These are phyloP conservation scores for Labroides dimidiatus DNA, from an alignment of 2,797 vertebrate genomes.

Conservation along the genomic window DNA sequence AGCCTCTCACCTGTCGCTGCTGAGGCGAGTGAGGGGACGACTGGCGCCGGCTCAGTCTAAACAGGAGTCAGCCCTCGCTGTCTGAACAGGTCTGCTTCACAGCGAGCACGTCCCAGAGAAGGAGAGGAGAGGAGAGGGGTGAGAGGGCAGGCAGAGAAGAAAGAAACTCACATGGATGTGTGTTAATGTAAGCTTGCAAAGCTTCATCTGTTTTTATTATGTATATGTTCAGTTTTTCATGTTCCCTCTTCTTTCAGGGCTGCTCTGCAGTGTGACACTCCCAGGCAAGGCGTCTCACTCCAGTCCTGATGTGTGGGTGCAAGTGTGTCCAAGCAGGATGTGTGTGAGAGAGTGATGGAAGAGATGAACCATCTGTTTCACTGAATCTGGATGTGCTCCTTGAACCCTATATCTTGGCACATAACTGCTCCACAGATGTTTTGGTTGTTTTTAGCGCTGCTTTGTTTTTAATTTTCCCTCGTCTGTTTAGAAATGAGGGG, in stretches of 20 bases:
- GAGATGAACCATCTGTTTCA: slow-evolving; percentile 79
- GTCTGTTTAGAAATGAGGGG: slow-evolving; percentile 75
- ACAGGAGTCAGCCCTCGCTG: slow-evolving; percentile 74
- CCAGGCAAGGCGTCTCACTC: slow-evolving; percentile 34
- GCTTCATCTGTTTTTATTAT: background rate
- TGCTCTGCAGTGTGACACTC: slow-evolving; percentile 40
- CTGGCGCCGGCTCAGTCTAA: slow-evolving; percentile 84
- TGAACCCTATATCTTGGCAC: slow-evolving; percentile 34
- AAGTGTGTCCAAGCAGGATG: slow-evolving; percentile 41
- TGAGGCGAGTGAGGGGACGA: slow-evolving; percentile 60
- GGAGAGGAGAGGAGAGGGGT: slow-evolving; percentile 17
- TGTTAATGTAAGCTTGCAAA: background rate
- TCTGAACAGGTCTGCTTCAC: slow-evolving; percentile 78
- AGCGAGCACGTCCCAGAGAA: slow-evolving; percentile 12
- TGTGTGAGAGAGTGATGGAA: slow-evolving; percentile 69
- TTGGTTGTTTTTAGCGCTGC: slow-evolving; percentile 74
- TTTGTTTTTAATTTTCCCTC: slow-evolving; percentile 75
- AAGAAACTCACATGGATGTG: background rate
- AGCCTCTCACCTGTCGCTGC: slow-evolving; percentile 79
- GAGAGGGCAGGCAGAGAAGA: background rate
- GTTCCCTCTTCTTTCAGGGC: background rate
- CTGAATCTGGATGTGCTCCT: slow-evolving; percentile 61
- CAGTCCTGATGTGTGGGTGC: slow-evolving; percentile 42
- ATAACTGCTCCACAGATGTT: slow-evolving; percentile 77
- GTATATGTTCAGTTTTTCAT: background rate